phyloP scores from a whole-genome alignment of 2,113 vertebrate species.

The Pyxicephalus adspersus region DNA sequence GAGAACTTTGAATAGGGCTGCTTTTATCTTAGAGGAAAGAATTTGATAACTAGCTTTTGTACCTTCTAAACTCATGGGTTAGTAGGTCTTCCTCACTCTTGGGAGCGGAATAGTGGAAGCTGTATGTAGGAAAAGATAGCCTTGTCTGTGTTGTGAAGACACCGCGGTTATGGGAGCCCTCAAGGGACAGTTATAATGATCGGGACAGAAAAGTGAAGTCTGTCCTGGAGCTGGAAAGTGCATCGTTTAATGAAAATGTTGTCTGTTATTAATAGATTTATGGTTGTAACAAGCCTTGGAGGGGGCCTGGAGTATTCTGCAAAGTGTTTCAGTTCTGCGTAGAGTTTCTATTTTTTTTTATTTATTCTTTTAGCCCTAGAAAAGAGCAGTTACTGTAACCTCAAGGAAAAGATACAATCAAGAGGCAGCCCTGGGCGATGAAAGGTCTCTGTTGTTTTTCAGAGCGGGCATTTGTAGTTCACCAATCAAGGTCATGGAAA shows the following conservation, averaged over 20 bases:
- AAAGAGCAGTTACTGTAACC: constrained; percentile 69
- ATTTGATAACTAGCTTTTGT: constrained; percentile 65
- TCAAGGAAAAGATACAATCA: constrained; percentile 68
- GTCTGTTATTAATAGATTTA: constrained; percentile 70
- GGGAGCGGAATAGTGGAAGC: constrained; percentile 60
- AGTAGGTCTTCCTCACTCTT: constrained; percentile 65
- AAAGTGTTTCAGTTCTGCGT: constrained; percentile 69
- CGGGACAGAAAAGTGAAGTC: constrained; percentile 67
- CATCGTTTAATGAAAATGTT: constrained; percentile 69
- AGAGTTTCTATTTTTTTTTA: constrained; percentile 52
- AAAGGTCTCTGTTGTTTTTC: constrained; percentile 66
- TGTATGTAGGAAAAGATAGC: constrained; percentile 65
- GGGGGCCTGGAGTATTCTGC: constrained; percentile 65
- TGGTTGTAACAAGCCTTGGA: constrained; percentile 64
- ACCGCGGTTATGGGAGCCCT: constrained; percentile 67
- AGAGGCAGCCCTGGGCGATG: constrained; percentile 65
- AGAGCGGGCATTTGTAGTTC: constrained; percentile 67
- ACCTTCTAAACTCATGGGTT: constrained; percentile 64
- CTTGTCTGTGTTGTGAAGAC: constrained; percentile 69
- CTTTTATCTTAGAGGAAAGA: constrained; percentile 65
- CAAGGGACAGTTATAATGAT: constrained; percentile 66
- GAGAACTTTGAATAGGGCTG: constrained; percentile 61
- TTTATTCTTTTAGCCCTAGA: constrained; percentile 60
- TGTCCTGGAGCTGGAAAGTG: constrained; percentile 67
- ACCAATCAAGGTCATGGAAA: constrained; percentile 66